phyloP scores from a whole-genome alignment of 2,113 vertebrate genomes.

The Gasterosteus nipponicus region DNA sequence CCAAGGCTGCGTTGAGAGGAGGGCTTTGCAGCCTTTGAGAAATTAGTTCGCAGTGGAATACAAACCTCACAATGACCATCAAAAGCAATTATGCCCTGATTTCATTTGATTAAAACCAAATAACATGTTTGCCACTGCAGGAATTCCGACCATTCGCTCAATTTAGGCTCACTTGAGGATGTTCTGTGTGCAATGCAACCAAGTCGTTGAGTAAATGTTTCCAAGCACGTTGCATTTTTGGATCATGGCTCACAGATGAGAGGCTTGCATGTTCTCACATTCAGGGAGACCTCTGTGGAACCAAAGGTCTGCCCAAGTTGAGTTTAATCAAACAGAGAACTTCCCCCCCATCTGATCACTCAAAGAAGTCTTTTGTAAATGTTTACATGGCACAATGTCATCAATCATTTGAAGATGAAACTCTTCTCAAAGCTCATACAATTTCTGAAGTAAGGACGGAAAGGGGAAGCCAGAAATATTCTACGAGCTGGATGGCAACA shows the following conservation, averaged over 20 bases:
- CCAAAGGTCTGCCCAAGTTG: not conserved
- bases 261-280: conserved; percentile 1
- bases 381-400: conserved; percentile 5
- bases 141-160: not conserved
- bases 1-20: not conserved
- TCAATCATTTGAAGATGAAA: conserved; percentile 8
- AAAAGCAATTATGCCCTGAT: conserved; percentile 3
- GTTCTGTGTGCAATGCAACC: not conserved
- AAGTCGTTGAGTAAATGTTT: not conserved
- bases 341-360: not conserved
- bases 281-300: not conserved
- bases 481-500: not conserved
- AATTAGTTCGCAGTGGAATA: not conserved
- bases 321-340: not conserved
- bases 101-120: not conserved
- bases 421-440: not conserved
- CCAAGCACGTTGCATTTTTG: not conserved
- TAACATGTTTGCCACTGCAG: not conserved
- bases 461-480: not conserved
- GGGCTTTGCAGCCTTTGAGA: not conserved
- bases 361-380: conserved; percentile 6
- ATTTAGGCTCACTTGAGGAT: not conserved
- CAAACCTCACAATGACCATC: not conserved
- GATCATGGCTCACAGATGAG: not conserved
- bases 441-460: conserved; percentile 10